These are phyloP conservation scores for Nomada hirtipes DNA, from an alignment of 2,888 invertebrate species.

Conservation along the genomic window DNA sequence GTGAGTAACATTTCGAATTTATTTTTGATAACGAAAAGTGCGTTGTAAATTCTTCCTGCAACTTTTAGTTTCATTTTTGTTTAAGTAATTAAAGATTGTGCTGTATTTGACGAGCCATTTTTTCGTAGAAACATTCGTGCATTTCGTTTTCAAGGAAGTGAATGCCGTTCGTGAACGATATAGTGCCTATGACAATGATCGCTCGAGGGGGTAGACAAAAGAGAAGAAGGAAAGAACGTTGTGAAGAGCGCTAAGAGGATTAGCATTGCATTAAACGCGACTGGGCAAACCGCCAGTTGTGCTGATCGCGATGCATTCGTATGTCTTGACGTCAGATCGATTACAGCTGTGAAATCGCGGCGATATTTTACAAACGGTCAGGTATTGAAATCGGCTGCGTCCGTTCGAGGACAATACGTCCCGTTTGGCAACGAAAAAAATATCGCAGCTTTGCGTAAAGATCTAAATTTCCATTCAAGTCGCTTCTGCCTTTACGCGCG, in stretches of 20 bases:
- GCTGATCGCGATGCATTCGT: slow-evolving; percentile 70
- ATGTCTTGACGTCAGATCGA: slow-evolving; percentile 62
- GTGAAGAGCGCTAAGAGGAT: slow-evolving; percentile 46
- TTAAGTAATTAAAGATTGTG: too few species aligned
- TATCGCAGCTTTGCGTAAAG: neutral
- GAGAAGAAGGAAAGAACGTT: slow-evolving; percentile 18
- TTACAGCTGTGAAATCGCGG: slow-evolving; percentile 54
- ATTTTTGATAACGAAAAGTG: too few species aligned
- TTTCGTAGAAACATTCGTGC: neutral
- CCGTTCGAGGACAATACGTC: neutral
- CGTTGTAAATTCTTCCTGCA: too few species aligned
- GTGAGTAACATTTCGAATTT: too few species aligned
- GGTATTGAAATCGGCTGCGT: neutral
- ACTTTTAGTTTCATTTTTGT: too few species aligned
- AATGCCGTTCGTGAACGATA: neutral
- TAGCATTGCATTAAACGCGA: slow-evolving; percentile 57
- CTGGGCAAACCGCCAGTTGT: slow-evolving; percentile 64
- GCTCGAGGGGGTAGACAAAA: slow-evolving; percentile 26
- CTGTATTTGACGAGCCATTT: too few species aligned
- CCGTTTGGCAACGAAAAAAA: too few species aligned
- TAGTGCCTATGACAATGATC: slow-evolving; percentile 18
- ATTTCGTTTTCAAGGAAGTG: neutral
- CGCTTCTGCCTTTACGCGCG: neutral
- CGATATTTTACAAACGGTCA: slow-evolving; percentile 36
- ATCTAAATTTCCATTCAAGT: neutral